These are phyloP conservation scores for Falcunculus frontatus DNA, from an alignment of 2,113 vertebrate genomes.

Conservation along the genomic window DNA sequence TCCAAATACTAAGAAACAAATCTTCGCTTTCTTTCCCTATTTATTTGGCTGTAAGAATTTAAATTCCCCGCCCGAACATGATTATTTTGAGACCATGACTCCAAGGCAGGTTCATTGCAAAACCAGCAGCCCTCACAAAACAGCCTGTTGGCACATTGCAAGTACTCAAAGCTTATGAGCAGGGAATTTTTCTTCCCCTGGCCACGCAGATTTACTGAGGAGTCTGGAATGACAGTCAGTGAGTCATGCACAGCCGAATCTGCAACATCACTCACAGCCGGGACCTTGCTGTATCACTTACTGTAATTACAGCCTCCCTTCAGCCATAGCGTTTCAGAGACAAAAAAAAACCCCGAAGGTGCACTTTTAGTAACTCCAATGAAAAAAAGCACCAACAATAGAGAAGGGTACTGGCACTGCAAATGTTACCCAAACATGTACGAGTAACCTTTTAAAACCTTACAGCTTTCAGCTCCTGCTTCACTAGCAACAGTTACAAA, in stretches of 20 bases:
- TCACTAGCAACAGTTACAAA: not conserved
- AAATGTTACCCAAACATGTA: not conserved
- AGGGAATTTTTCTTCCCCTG: not conserved
- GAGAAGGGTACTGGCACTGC: constrained; percentile 13
- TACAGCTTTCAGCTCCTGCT: not conserved
- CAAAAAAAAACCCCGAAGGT: not conserved
- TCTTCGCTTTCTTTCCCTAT: fast-evolving
- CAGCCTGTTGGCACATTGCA: not conserved
- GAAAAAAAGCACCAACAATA: constrained; percentile 36
- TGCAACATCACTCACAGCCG: not conserved
- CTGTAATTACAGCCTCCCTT: not conserved
- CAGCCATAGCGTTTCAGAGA: not conserved
- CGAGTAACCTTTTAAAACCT: constrained; percentile 13
- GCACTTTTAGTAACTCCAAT: constrained; percentile 11
- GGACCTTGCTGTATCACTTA: not conserved
- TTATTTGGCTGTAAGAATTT: not conserved
- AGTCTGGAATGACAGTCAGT: not conserved
- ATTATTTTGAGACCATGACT: not conserved
- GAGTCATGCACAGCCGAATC: not conserved
- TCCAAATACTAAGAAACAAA: not conserved
- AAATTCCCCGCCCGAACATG: not conserved
- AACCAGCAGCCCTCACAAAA: not conserved
- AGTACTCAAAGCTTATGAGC: not conserved
- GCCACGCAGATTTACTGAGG: not conserved
- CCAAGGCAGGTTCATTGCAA: not conserved